These are phyloP conservation scores for Ophion obscuratus DNA, from an alignment of 2,888 invertebrate genomes.

Conservation along the genomic window DNA sequence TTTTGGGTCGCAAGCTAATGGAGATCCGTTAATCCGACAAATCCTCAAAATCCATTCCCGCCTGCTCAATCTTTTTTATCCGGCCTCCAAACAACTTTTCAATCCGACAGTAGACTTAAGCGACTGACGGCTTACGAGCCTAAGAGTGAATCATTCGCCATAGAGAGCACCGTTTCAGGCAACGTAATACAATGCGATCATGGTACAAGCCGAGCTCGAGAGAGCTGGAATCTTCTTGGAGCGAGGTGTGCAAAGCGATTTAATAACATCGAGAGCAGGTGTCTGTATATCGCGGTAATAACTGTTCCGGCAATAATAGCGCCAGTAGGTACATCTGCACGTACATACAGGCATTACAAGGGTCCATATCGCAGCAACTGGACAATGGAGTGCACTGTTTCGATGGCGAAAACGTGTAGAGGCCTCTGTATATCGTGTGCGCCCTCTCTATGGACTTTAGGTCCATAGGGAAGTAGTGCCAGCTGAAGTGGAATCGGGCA, in stretches of 20 bases:
- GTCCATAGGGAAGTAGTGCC: slow-evolving; percentile 15
- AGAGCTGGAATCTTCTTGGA: not conserved
- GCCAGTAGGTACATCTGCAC: slow-evolving; percentile 21
- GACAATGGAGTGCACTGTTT: slow-evolving; percentile 37
- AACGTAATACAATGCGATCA: slow-evolving; percentile 5
- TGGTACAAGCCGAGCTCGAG: not conserved
- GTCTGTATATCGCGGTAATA: slow-evolving; percentile 64
- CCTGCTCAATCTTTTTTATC: no score
- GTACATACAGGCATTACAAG: slow-evolving; percentile 38
- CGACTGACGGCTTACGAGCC: not conserved
- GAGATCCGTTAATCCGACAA: no score
- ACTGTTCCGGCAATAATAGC: slow-evolving; percentile 64
- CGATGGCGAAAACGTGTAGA: slow-evolving; percentile 3
- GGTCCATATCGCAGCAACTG: slow-evolving; percentile 10
- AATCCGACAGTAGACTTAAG: no score
- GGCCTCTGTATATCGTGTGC: not conserved
- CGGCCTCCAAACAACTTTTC: no score
- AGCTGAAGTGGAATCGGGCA: not conserved
- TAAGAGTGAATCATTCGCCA: not conserved
- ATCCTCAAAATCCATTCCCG: no score
- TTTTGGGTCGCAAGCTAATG: no score
- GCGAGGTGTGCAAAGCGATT: slow-evolving; percentile 34
- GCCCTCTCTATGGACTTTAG: slow-evolving; percentile 10
- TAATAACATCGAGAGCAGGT: slow-evolving; percentile 66
- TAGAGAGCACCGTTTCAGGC: not conserved